Evolutionary conservation across 2,113 vertebrate genomes (phyloP).

Genomic region (Turnix velox): DNA sequence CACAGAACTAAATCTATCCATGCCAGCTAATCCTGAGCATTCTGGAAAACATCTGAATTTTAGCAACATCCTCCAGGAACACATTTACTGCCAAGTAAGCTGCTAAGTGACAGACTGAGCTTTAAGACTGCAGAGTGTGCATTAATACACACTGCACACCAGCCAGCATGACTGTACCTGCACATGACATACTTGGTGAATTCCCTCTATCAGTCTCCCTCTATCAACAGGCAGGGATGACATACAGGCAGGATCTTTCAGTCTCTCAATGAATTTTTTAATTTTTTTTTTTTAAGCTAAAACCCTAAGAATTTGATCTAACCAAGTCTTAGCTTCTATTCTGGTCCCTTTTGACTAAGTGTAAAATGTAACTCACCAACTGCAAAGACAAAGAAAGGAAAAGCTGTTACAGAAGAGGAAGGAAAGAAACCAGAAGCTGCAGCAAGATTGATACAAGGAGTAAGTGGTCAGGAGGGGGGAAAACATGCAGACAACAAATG

Average conservation of each 20-base stretch:
- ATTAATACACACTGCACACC: rapidly evolving
- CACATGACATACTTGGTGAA: background rate
- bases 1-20: background rate
- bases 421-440: constrained; percentile 8
- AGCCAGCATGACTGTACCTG: rapidly evolving
- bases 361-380: background rate
- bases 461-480: background rate
- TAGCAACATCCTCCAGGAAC: background rate
- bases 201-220: background rate
- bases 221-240: background rate
- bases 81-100: background rate
- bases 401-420: constrained; percentile 1
- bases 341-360: background rate
- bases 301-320: background rate
- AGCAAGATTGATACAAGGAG: background rate
- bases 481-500: background rate
- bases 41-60: constrained; percentile 29
- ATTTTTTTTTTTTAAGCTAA: background rate
- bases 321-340: background rate
- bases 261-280: background rate
- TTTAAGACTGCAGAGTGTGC: background rate
- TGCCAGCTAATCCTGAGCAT: background rate
- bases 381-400: constrained; percentile 51
- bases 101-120: background rate
- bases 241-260: background rate